Percentiles rank a stretch among this genome's conserved stretches.
phyloP scores from a whole-genome alignment of 2,113 vertebrate genomes.

The Corynorhinus townsendii region DNA sequence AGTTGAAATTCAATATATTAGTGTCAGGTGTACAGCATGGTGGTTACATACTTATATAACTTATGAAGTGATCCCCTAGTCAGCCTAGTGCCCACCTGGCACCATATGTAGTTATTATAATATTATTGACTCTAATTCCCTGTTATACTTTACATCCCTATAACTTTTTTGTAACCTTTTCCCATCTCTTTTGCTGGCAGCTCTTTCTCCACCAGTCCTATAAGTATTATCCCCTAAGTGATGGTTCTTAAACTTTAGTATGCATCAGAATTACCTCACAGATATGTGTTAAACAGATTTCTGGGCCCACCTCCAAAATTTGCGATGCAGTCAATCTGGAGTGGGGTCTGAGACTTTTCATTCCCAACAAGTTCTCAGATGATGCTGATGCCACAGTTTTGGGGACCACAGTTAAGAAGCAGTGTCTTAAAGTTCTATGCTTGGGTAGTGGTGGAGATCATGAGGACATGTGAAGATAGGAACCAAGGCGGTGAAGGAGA shows the following conservation, averaged over 20 bases:
- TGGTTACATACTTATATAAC: neutral
- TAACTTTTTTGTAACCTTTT: neutral
- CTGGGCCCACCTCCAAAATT: neutral
- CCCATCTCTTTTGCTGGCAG: neutral
- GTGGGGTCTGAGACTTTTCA: neutral
- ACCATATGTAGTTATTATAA: neutral
- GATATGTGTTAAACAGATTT: neutral
- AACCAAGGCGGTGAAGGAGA: neutral
- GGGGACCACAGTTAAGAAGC: neutral
- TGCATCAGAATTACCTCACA: neutral
- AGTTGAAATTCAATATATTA: neutral
- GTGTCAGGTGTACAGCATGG: neutral
- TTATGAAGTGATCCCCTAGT: neutral
- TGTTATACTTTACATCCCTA: neutral
- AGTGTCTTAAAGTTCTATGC: neutral
- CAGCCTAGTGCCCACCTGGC: neutral
- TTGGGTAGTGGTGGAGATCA: neutral
- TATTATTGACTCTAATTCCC: neutral
- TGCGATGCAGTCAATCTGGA: neutral
- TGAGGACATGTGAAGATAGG: neutral
- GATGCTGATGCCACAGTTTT: neutral
- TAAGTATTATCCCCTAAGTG: neutral
- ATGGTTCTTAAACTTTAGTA: neutral
- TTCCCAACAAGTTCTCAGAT: neutral
- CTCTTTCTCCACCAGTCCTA: neutral